Conservation (phyloP, 2,797 vertebrate genomes). For the Hirundo rustica region DNA sequence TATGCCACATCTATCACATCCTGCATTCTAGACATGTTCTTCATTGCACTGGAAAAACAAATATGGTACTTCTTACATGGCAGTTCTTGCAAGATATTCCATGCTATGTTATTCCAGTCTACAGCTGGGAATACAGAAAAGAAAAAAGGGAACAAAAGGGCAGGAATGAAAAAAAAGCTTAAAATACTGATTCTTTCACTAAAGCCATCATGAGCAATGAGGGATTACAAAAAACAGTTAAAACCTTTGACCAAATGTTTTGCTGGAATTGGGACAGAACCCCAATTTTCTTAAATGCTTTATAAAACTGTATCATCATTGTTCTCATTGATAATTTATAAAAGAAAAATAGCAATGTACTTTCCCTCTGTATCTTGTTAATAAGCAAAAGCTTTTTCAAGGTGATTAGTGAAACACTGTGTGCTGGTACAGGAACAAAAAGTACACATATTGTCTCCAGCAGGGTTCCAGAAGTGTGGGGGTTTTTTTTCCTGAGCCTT, state of each 20-base stretch:
- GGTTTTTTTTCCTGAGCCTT: not conserved
- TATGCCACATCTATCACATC: not conserved
- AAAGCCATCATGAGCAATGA: not conserved
- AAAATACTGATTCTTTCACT: not conserved
- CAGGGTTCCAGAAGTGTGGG: not conserved
- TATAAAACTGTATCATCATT: not conserved
- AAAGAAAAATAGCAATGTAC: not conserved
- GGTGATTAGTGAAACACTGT: not conserved
- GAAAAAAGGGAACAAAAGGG: rapidly evolving
- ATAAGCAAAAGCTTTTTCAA: not conserved
- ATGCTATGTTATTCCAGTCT: not conserved
- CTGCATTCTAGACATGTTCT: not conserved
- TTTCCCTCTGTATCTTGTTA: not conserved
- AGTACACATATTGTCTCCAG: not conserved
- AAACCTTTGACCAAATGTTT: not conserved
- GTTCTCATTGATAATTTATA: not conserved
- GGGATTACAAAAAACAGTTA: not conserved
- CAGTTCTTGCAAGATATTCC: not conserved
- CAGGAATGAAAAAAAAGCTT: not conserved
- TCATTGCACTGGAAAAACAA: not conserved
- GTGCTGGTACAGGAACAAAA: not conserved
- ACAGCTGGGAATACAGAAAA: not conserved
- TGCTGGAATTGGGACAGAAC: not conserved
- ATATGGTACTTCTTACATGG: not conserved
- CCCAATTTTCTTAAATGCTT: not conserved